Evolutionary conservation across 2,113 vertebrate genomes (phyloP), one percentile per base, ranked within the genome.

Genomic region (Jaculus jaculus): DNA sequence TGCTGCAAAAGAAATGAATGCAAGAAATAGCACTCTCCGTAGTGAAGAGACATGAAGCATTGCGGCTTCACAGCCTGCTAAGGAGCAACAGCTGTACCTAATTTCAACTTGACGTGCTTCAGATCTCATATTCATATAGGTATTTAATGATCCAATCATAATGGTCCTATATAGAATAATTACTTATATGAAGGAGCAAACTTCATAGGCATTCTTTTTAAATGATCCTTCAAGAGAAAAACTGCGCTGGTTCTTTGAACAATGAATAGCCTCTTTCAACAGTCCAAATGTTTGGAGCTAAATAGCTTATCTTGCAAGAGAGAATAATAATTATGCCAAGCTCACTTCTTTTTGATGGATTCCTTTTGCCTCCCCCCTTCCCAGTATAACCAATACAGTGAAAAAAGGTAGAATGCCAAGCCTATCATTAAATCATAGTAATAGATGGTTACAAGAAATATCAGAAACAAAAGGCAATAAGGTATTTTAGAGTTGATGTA

Each of bases 351-450:
- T 97, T 94, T 98, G 89, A 97, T 84, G 90, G 94, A 92, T 12
- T 98, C 97, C 86, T 97, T 97, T 82, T 95, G 97, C 98, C 96
- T 98, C 93, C 98, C 97, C 92, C 98, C 97, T 97, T 98, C 98
- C 0, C 97, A 98, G 87, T 98, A 98, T 80, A 99, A 97, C 98
- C 99, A 99, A 88, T 97, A 99, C 95, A 99, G 81, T 66, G 99
- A 99, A 92, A 99, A 98, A 51, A 99, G 80, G 84, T 99, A 99
- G 94, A 99, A 97, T 0, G 97, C 98, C 94, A 99, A 98, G 92
- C 99, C 99, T 26, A 98, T 97, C 86, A 98, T 98, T 94, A 99
- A 98, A 97, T 99, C 99, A 85, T 98, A 99, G 77, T 99, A 97
- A 89, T 98, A 99, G 78, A 98, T 96, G 7, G 98, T 97, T 80